These are phyloP conservation scores for Cephus spinipes DNA, from an alignment of 2,888 invertebrate genomes.

Conservation along the genomic window DNA sequence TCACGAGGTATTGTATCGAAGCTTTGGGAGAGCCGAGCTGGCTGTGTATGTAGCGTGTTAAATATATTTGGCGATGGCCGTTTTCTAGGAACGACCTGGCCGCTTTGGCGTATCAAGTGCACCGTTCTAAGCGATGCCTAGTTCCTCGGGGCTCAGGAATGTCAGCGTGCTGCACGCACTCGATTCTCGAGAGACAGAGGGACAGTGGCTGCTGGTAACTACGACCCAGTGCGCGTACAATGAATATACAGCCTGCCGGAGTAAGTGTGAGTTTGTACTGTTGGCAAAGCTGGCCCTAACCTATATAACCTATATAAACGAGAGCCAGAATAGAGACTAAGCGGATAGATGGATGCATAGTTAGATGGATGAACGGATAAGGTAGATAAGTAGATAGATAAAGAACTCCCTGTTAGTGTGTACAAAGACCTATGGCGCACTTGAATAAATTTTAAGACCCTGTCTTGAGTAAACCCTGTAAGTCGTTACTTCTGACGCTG, in stretches of 20 bases:
- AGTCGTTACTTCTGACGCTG: background rate
- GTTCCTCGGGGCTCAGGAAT: slow-evolving; percentile 1
- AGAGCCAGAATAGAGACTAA: slow-evolving; percentile 54
- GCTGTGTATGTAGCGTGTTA: background rate
- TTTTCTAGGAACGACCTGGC: slow-evolving; percentile 49
- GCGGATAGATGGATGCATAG: slow-evolving; percentile 32
- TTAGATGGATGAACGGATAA: background rate
- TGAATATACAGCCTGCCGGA: slow-evolving; percentile 7
- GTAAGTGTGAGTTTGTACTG: slow-evolving; percentile 45
- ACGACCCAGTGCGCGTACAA: background rate
- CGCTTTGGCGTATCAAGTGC: slow-evolving; percentile 50
- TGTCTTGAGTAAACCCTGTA: background rate
- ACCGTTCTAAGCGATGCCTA: slow-evolving; percentile 19
- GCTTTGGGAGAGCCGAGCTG: background rate
- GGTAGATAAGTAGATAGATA: slow-evolving; percentile 30
- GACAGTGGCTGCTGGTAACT: background rate
- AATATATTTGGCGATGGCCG: slow-evolving; percentile 45
- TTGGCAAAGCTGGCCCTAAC: slow-evolving; percentile 63
- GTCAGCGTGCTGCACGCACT: slow-evolving; percentile 1
- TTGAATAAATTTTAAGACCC: background rate
- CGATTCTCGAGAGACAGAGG: background rate
- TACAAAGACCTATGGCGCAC: background rate
- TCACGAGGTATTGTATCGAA: background rate
- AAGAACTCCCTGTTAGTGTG: slow-evolving; percentile 11
- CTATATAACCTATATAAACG: slow-evolving; percentile 63